Evolutionary conservation across 1,140 invertebrate species (phyloP), one percentile per base, ranked within the genome.

Genomic region (Leucophenga varia): DNA sequence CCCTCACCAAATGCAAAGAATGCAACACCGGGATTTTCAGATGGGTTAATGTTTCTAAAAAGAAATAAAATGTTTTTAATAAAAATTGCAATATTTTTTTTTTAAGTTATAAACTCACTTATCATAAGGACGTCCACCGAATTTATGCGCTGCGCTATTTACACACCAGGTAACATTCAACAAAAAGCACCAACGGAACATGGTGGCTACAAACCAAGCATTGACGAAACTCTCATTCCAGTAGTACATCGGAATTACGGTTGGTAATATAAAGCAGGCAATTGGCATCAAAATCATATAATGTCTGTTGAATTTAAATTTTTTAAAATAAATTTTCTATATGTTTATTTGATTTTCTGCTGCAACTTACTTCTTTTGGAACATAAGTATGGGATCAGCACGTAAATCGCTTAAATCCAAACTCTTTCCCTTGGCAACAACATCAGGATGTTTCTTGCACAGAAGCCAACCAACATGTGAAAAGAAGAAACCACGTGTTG

Each of bases 401-500:
- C 84, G 81, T 10, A 98, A 78, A 75, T 98, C 95, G 20, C 83
- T 86, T 20, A 96, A 54, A 67, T 96, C 93, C 9, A 97, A 80
- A 38, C 81, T 77, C 59, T 89, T 86, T 36, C 95, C 94, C 64
- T 95, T 95, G 39, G 78, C 78, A 46, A 83, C 90, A 14, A 97
- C 87, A 43, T 93, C 86, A 0, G 91, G 90, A 75, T 97, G 94
- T 75, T 97, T 97, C 43, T 84, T 82, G 43, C 88, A 87, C 16
- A 97, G 74, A 17, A 97, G 77, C 95, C 95, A 97, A 2, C 95
- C 95, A 34, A 97, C 82, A 65, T 97, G 95, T 0, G 94, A 82
- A 77, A 97, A 97, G 80, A 98, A 97, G 77, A 97, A 95, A 2
- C 94, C 95, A 13, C 68, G 81, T 5, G 82, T 91, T 2, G 92